phyloP scores from a whole-genome alignment of 2,113 vertebrate species.

The Clupea harengus region DNA sequence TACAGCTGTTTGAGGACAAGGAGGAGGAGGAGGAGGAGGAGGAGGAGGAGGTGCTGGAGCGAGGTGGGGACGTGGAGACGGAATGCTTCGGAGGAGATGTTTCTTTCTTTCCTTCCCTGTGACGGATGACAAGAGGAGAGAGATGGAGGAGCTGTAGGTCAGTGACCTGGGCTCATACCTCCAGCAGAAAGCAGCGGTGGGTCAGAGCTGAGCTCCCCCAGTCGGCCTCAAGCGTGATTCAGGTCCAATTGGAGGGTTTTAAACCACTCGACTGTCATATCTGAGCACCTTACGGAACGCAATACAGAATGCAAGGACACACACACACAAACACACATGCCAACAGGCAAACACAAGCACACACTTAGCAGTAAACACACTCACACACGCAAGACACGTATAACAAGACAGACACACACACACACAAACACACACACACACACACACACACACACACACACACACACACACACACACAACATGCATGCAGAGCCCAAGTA shows the following conservation, averaged over 20 bases:
- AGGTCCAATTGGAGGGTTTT: not conserved
- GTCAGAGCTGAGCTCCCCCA: not conserved
- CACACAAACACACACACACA: not conserved
- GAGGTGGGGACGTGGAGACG: not conserved
- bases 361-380: not conserved
- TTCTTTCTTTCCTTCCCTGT: not conserved
- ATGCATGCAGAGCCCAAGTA: constrained; percentile 37
- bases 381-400: too few relatives aligned
- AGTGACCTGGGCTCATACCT: not conserved
- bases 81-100: not conserved
- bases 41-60: not conserved
- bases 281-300: not conserved
- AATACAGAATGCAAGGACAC: not conserved
- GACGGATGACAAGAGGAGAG: not conserved
- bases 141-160: not conserved
- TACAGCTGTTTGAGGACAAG: not conserved
- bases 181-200: not conserved
- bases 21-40: not conserved
- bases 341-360: not conserved
- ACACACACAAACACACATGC: not conserved
- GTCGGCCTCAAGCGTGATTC: not conserved
- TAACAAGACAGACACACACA: not conserved
- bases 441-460: constrained; percentile 10
- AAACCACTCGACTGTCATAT: not conserved
- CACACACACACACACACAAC: constrained; percentile 9